Conservation (phyloP, 2,888 invertebrate genomes). For the Papilio gigon region DNA sequence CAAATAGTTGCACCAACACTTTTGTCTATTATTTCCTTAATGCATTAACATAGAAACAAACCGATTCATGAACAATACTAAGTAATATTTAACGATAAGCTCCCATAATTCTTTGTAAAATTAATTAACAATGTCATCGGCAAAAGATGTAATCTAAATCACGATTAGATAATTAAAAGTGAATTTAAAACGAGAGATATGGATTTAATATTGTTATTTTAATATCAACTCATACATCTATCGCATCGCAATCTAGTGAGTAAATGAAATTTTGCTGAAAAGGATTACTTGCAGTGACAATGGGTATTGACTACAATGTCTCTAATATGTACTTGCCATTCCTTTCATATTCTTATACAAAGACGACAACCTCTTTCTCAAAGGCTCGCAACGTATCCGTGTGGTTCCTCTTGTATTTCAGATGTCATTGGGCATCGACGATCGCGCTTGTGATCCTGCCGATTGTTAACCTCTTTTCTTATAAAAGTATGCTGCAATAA, state of each 20-base stretch:
- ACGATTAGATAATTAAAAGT: background rate
- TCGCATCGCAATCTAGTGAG: background rate
- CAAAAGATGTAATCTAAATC: background rate
- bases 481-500: no score
- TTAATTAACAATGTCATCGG: background rate
- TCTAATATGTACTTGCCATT: background rate
- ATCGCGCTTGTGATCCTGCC: no score
- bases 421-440: no score
- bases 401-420: no score
- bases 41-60: constrained; percentile 10
- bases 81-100: constrained; percentile 48
- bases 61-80: constrained; percentile 40
- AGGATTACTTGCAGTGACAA: background rate
- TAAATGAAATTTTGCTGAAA: background rate
- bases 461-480: no score
- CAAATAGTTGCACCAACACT: constrained; percentile 13
- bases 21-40: constrained; percentile 17
- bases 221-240: background rate
- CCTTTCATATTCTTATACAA: background rate
- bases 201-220: background rate
- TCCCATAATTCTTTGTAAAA: constrained; percentile 28
- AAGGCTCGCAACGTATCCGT: no score
- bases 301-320: background rate
- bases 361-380: no score
- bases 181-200: background rate